Evolutionary conservation across 2,888 invertebrate genomes (phyloP).

Genomic region (Dioctria rufipes): DNA sequence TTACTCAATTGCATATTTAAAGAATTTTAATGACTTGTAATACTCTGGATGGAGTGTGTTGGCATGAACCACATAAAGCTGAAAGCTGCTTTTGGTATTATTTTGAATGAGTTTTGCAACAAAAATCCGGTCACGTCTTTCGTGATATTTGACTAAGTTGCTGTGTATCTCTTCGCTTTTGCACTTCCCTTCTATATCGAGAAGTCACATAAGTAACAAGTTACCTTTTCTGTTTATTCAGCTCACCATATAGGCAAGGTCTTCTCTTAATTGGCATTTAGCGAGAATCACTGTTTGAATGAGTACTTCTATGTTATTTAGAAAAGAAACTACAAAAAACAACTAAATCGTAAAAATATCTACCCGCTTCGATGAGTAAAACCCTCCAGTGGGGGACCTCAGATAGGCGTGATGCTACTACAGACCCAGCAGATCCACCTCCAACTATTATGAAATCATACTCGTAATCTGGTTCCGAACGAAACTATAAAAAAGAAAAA

Average conservation of each 20-base stretch:
- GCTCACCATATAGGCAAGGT: background rate
- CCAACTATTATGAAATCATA: conserved; percentile 71
- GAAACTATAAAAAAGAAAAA: conserved; percentile 64
- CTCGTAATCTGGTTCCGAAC: conserved; percentile 70
- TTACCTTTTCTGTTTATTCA: background rate
- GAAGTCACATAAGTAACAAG: background rate
- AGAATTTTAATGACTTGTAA: background rate
- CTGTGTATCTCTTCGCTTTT: background rate
- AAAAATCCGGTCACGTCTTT: conserved; percentile 10
- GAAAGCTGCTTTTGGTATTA: conserved; percentile 9
- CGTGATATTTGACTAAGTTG: conserved; percentile 6
- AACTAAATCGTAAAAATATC: conserved; percentile 59
- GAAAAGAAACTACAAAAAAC: background rate
- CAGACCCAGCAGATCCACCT: conserved; percentile 70
- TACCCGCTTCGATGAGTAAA: conserved; percentile 71
- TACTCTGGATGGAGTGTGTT: background rate
- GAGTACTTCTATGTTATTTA: background rate
- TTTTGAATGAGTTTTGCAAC: conserved; percentile 43
- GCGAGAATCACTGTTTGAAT: background rate
- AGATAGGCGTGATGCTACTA: conserved; percentile 70
- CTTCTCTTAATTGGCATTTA: background rate
- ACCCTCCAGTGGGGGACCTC: conserved; percentile 71
- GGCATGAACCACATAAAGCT: conserved; percentile 15
- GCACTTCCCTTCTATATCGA: too few relatives aligned
- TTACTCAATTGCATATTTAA: background rate